These are phyloP conservation scores for Enteromius fasciolatus DNA, from an alignment of 2,797 vertebrate species.

Conservation along the genomic window DNA sequence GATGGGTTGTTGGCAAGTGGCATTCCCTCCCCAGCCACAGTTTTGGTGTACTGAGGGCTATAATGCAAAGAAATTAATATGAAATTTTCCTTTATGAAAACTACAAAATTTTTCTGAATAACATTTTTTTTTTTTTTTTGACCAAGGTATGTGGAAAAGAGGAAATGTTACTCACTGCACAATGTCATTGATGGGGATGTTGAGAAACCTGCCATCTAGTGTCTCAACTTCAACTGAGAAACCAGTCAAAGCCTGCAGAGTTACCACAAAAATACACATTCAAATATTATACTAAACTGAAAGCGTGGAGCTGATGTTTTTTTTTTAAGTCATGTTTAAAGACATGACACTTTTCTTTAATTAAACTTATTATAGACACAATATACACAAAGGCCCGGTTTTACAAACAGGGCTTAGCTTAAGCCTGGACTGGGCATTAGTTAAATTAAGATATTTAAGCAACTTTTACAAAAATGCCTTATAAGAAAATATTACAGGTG, in stretches of 20 bases:
- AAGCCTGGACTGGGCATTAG: too few relatives aligned
- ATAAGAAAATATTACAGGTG: too few relatives aligned
- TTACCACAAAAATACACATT: not conserved
- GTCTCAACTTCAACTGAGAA: conserved; percentile 87
- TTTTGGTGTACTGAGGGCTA: conserved; percentile 87
- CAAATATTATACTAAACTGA: not conserved
- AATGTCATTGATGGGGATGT: conserved; percentile 90
- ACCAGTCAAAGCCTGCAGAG: conserved; percentile 87
- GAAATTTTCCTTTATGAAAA: not conserved
- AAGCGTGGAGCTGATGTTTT: not conserved
- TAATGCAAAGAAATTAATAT: not conserved
- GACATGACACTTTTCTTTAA: not conserved
- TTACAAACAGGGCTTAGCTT: too few relatives aligned
- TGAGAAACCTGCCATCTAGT: conserved; percentile 87
- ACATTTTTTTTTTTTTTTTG: not conserved
- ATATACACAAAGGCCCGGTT: too few relatives aligned
- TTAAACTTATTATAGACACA: too few relatives aligned
- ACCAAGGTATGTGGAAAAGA: not conserved
- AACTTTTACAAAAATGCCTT: too few relatives aligned
- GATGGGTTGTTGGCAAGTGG: conserved; percentile 75
- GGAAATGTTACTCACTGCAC: conserved; percentile 84
- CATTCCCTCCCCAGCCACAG: conserved; percentile 90
- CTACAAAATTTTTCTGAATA: not conserved
- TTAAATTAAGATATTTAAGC: too few relatives aligned
- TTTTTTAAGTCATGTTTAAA: not conserved